Base-by-base conservation (phyloP, 2,113 vertebrate genomes). In the Climacteris rufus region DNA sequence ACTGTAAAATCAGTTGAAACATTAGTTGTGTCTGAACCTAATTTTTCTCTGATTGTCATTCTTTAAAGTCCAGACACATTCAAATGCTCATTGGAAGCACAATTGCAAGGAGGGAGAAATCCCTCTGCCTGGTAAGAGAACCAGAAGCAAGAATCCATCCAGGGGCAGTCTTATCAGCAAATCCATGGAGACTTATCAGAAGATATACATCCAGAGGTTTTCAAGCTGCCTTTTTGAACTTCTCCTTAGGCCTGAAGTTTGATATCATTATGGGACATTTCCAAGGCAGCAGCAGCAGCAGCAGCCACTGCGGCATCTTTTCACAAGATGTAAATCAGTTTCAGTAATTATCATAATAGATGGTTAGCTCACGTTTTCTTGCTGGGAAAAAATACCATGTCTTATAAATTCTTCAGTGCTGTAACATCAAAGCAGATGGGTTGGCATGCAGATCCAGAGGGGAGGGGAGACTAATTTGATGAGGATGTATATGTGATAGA, bases 341-440 rank as follows among this genome's bases (percentile, higher is more conserved):
- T 93, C 94, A 97, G 90, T 85, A 97, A 97, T 97, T 97, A 97
- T 68, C 96, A 97, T 94, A 97, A 90, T 96, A 97, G 94, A 95
- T 93, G 76, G 75, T 81, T 96, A 93, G 93, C 74, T 95, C 90
- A 21, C 94, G 94, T 96, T 94, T 96, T 94, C 90, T 97, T 94
- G 80, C 94, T 96, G 83, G 85, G 71, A 90, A 97, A 96, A 96
- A 97, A 89, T 82, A 79, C 92, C 94, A 93, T 91, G 87, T 95
- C 94, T 94, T 92, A 95, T 86, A 95, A 97, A 97, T 95, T 95
- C 91, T 87, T 96, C 91, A 85, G 71, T 83, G 80, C 64, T 91
- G 64, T 83, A 97, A 97, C 94, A 96, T 97, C 96, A 97, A 97
- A 97, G 96, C 77, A 92, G 80, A 54, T 84, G 94, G 81, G 56